These are phyloP conservation scores for Celastrina argiolus DNA, from an alignment of 2,888 invertebrate genomes.

Conservation along the genomic window DNA sequence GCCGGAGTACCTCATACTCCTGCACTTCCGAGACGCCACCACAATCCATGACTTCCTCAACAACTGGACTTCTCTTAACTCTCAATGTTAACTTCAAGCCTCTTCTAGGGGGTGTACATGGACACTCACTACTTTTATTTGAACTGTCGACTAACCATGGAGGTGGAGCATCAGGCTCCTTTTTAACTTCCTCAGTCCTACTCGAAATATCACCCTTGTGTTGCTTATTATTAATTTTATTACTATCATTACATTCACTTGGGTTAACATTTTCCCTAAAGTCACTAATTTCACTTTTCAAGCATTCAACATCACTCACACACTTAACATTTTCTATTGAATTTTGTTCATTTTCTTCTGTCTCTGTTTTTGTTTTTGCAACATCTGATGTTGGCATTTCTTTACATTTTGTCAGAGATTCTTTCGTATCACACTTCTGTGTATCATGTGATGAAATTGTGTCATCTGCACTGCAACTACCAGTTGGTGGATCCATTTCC, in stretches of 20 bases:
- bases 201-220: slow-evolving; percentile 57
- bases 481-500: slow-evolving; percentile 41
- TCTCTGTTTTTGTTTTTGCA: slow-evolving; percentile 43
- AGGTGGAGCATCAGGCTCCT: slow-evolving; percentile 58
- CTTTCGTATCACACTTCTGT: slow-evolving; percentile 55
- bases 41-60: slow-evolving; percentile 89
- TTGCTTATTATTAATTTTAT: slow-evolving; percentile 58
- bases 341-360: slow-evolving; percentile 48
- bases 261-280: slow-evolving; percentile 75
- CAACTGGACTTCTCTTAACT: slow-evolving; percentile 91
- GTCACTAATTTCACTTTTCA: slow-evolving; percentile 68
- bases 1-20: slow-evolving; percentile 90
- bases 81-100: slow-evolving; percentile 88
- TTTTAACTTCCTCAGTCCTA: slow-evolving; percentile 60
- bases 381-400: slow-evolving; percentile 39
- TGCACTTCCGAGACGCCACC: slow-evolving; percentile 84
- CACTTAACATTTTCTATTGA: slow-evolving; percentile 47
- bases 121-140: slow-evolving; percentile 69
- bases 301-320: slow-evolving; percentile 57
- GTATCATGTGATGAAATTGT: slow-evolving; percentile 44
- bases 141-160: slow-evolving; percentile 67
- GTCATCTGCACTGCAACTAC: slow-evolving; percentile 40
- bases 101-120: slow-evolving; percentile 78
- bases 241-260: slow-evolving; percentile 60
- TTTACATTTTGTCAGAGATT: slow-evolving; percentile 57